Conservation (phyloP, 2,113 vertebrate genomes). For the Pseudorhombus dupliciocellatus region DNA sequence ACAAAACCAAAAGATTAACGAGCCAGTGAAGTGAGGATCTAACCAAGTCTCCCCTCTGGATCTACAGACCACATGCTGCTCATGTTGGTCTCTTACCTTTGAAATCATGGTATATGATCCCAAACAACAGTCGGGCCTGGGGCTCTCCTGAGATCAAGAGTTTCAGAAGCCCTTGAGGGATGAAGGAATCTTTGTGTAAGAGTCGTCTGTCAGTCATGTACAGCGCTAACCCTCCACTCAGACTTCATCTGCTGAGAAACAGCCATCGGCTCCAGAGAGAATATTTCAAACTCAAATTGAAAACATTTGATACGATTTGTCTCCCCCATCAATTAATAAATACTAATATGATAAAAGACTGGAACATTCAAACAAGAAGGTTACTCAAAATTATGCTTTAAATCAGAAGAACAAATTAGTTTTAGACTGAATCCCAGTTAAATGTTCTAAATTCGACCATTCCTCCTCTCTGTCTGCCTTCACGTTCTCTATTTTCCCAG, state of each 20-base stretch:
- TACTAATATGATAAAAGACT: too few species aligned
- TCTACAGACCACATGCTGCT: constrained; percentile 14
- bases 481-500: background rate
- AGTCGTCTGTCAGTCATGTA: constrained; percentile 24
- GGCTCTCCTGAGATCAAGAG: constrained; percentile 86
- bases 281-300: background rate
- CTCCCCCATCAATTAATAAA: too few species aligned
- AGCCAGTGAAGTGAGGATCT: constrained; percentile 36
- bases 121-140: constrained; percentile 83
- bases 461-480: background rate
- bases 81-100: constrained; percentile 85
- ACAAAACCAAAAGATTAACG: constrained; percentile 7
- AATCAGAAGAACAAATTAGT: too few species aligned
- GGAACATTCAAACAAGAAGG: too few species aligned
- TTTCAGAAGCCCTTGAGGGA: constrained; percentile 84
- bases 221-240: constrained; percentile 30
- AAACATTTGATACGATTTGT: too few species aligned
- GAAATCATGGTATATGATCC: constrained; percentile 84
- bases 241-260: background rate
- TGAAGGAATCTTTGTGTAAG: constrained; percentile 66
- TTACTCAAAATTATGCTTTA: too few species aligned
- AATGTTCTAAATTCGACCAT: background rate
- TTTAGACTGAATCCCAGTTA: background rate
- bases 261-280: background rate
- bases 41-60: background rate